Evolutionary conservation across 2,797 vertebrate species (phyloP).

Genomic region (Tachyglossus aculeatus): DNA sequence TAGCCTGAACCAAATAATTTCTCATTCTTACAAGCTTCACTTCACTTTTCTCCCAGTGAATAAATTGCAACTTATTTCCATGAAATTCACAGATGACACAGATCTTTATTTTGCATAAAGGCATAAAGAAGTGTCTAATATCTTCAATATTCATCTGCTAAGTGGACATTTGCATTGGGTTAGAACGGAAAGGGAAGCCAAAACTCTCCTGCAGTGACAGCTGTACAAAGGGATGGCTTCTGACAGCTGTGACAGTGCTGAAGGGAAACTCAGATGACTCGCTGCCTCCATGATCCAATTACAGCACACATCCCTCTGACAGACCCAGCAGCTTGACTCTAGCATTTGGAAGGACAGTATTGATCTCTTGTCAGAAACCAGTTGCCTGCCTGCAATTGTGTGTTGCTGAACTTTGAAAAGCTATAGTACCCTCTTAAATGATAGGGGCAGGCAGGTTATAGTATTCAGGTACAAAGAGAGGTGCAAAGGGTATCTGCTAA

Average conservation of each 20-base stretch:
- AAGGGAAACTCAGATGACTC: conserved; percentile 88
- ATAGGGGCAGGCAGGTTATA: conserved; percentile 82
- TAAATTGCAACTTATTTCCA: conserved; percentile 98
- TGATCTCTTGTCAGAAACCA: conserved; percentile 99
- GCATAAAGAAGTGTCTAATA: conserved; percentile 98
- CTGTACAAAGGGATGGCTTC: conserved; percentile 95
- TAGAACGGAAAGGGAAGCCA: conserved; percentile 79
- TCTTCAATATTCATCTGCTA: conserved; percentile 95
- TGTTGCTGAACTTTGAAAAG: conserved; percentile 82
- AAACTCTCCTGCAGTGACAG: conserved; percentile 96
- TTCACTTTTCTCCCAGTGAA: conserved; percentile 89
- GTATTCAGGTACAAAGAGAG: conserved; percentile 81
- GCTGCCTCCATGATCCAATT: conserved; percentile 98
- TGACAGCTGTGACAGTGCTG: conserved; percentile 99
- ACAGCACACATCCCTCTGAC: conserved; percentile 96
- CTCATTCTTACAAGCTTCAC: conserved; percentile 90
- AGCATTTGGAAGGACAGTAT: conserved; percentile 94
- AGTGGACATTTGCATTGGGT: conserved; percentile 99
- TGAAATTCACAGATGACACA: conserved; percentile 98
- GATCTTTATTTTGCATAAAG: conserved; percentile 99
- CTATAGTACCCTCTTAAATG: conserved; percentile 83
- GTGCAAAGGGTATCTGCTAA: conserved; percentile 81
- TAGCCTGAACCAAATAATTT: conserved; percentile 97
- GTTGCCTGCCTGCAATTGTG: conserved; percentile 87
- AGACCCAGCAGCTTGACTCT: conserved; percentile 95